These are phyloP conservation scores for Neostethus bicornis DNA, from an alignment of 2,797 vertebrate species.

Conservation along the genomic window DNA sequence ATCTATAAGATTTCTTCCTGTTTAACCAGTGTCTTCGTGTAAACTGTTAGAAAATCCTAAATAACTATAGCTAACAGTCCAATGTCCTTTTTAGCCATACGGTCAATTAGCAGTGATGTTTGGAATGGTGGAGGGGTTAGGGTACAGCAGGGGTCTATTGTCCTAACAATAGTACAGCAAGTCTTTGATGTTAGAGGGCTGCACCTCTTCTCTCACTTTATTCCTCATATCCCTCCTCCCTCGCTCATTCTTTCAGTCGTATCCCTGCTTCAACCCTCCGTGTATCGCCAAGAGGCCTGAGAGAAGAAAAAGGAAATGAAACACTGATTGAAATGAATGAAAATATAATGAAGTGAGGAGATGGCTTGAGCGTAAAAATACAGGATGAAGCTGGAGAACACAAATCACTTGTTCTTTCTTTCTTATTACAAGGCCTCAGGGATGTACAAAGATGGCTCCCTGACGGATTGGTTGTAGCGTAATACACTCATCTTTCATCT, in stretches of 20 bases:
- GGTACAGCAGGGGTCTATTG: constrained; percentile 68
- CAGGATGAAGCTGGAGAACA: constrained; percentile 23
- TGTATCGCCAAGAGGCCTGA: constrained; percentile 42
- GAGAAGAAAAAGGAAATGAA: constrained; percentile 67
- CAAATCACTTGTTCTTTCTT: constrained; percentile 46
- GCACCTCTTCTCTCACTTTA: constrained; percentile 42
- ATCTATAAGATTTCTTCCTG: background rate
- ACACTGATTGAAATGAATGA: constrained; percentile 66
- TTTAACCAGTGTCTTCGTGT: background rate
- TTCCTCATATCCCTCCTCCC: constrained; percentile 28
- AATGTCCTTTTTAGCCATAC: constrained; percentile 39
- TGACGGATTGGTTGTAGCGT: constrained; percentile 54
- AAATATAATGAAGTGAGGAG: constrained; percentile 59
- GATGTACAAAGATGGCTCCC: constrained; percentile 28
- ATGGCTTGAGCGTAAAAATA: constrained; percentile 12
- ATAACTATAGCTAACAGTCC: constrained; percentile 48
- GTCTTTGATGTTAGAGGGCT: constrained; percentile 79
- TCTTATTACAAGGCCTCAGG: constrained; percentile 64
- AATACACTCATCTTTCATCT: constrained; percentile 48
- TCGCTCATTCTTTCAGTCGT: constrained; percentile 25
- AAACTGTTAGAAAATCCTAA: constrained; percentile 31
- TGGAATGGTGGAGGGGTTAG: constrained; percentile 5
- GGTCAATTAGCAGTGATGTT: constrained; percentile 77
- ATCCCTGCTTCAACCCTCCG: constrained; percentile 62
- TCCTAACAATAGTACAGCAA: constrained; percentile 71